These are phyloP conservation scores for Caenorhabditis sp. DNA, from an alignment of 2,888 invertebrate genomes.

Conservation along the genomic window DNA sequence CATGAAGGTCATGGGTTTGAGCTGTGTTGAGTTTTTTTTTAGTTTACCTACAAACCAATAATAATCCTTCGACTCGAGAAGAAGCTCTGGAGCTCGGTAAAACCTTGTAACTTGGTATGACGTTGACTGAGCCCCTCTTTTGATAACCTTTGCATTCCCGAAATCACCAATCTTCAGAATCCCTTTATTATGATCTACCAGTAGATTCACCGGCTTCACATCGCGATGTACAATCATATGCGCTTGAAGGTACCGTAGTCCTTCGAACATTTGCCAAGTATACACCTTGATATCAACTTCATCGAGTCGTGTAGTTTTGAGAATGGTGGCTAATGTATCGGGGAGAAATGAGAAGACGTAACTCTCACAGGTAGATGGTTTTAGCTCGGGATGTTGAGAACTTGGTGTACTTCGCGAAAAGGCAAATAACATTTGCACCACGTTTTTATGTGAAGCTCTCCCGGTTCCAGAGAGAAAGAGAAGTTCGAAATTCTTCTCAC, in stretches of 20 bases:
- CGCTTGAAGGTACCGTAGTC: slow-evolving; percentile 50
- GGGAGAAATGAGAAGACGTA: slow-evolving; percentile 60
- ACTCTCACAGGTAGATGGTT: slow-evolving; percentile 48
- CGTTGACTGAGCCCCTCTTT: slow-evolving; percentile 38
- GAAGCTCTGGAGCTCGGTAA: slow-evolving; percentile 62
- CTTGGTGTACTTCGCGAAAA: slow-evolving; percentile 32
- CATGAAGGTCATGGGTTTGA: too few relatives aligned
- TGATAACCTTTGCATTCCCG: slow-evolving; percentile 58
- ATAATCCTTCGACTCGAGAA: slow-evolving; percentile 51
- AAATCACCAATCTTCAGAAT: slow-evolving; percentile 62
- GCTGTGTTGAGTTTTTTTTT: too few relatives aligned
- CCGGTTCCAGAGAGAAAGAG: slow-evolving; percentile 49
- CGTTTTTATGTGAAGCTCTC: slow-evolving; percentile 53
- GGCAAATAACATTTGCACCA: slow-evolving; percentile 58
- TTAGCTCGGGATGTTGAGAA: slow-evolving; percentile 8
- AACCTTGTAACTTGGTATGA: slow-evolving; percentile 58
- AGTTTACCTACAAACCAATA: slow-evolving; percentile 33
- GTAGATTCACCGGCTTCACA: slow-evolving; percentile 56
- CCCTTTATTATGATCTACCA: slow-evolving; percentile 51
- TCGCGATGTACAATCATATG: slow-evolving; percentile 49
- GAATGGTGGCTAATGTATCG: slow-evolving; percentile 36
- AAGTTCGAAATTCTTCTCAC: slow-evolving; percentile 48
- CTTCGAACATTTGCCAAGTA: slow-evolving; percentile 65
- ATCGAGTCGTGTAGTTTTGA: slow-evolving; percentile 34
- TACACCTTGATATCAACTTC: slow-evolving; percentile 58